Evolutionary conservation across 1,140 invertebrate genomes (phyloP), one percentile per base, ranked within the genome.

Genomic region (Apocrypta bakeri): DNA sequence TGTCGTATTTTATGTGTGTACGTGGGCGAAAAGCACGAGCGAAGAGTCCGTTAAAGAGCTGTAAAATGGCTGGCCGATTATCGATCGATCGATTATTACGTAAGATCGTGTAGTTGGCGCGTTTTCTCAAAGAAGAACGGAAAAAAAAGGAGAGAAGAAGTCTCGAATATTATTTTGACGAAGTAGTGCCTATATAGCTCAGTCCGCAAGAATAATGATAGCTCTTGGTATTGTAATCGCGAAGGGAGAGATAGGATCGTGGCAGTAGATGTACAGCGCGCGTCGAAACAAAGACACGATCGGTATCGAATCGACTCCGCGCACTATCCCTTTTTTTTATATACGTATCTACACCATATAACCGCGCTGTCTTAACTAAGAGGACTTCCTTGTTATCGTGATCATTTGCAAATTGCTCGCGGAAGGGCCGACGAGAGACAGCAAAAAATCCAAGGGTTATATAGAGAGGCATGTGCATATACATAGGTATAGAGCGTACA

Each of bases 311-410:
- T 56, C 48, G 48, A 21, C 48, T 56, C 33, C 21, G 14, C 17
- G 48, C 48, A 56, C 48, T 21, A 56, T 56, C n/a, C 48, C 14
- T 21, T 56, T 56, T 56, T 56, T 56, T 56, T 17, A 48, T n/a
- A 56, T 56, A 17, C 42, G 14, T n/a, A 56, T 17, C 21, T 7
- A 14, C 48, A 21, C 48, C 17, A 37, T 2, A 37, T 2, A 37
- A 9, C 33, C 48, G 21, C 0, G 9, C 37, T 37, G 31, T 21
- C 29, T 56, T 56, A 24, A 42, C 31, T 42, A 72, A 72, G 33
- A 74, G 42, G 42, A 56, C 72, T 74, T 74, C 72, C 72, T 74
- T 56, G 42, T 74, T 74, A 74, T 61, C 72, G 17, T 17, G 72
- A 74, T 74, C 40, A 29, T 56, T 74, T 48, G 72, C 42, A 61